Evolutionary conservation across 2,888 invertebrate species (phyloP).

Genomic region (Ypsolopha scabrella): DNA sequence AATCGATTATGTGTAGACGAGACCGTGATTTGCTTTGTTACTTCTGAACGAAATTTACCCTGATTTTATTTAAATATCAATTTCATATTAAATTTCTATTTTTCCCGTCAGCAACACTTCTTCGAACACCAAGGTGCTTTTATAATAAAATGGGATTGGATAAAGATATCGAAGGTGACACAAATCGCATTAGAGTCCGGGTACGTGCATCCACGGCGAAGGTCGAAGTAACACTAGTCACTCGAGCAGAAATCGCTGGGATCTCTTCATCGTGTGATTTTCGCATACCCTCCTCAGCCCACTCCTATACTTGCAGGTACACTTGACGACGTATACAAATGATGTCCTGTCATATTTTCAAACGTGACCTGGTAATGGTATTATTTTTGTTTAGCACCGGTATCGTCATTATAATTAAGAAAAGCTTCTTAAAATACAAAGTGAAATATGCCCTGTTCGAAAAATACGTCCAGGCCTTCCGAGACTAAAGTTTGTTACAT

Average conservation of each 20-base stretch:
- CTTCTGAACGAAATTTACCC: no score
- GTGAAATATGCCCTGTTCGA: no score
- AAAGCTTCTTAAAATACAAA: no score
- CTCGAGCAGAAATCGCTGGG: background rate
- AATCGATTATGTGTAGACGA: no score
- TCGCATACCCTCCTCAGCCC: slow-evolving; percentile 19
- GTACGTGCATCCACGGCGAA: slow-evolving; percentile 21
- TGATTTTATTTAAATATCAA: no score
- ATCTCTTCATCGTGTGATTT: background rate
- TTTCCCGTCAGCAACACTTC: no score
- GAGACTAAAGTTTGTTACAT: no score
- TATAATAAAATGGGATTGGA: slow-evolving; percentile 32
- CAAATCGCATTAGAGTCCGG: slow-evolving; percentile 44
- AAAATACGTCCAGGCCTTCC: no score
- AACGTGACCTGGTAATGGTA: background rate
- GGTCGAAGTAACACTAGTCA: background rate
- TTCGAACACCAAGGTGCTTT: background rate
- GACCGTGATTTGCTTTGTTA: no score
- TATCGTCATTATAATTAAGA: no score
- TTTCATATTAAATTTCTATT: no score
- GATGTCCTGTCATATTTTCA: slow-evolving; percentile 15
- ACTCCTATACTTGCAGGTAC: slow-evolving; percentile 12
- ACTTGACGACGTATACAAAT: slow-evolving; percentile 28
- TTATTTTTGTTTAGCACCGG: background rate
- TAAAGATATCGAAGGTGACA: slow-evolving; percentile 30